A percentile compares a stretch with the other conserved stretches of the same genome.
These are phyloP conservation scores for Drosophila cardini DNA, from an alignment of 1,140 invertebrate species.

Conservation along the genomic window DNA sequence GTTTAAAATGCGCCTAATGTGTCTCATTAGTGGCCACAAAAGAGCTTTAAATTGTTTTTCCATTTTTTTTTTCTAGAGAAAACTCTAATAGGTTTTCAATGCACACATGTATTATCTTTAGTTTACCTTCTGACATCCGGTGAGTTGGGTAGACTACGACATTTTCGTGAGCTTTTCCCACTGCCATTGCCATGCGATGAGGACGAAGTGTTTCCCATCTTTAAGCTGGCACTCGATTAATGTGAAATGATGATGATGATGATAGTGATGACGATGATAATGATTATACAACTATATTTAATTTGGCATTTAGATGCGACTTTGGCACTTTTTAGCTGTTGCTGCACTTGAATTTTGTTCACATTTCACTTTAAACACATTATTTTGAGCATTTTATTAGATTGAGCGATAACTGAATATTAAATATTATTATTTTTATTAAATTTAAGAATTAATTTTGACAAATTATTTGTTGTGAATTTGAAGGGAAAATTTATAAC, in stretches of 20 bases:
- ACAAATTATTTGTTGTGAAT: background rate
- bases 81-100: constrained; percentile 27
- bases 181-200: constrained; percentile 71
- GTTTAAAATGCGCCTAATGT: constrained; percentile 58
- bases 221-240: constrained; percentile 10
- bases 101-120: constrained; percentile 8
- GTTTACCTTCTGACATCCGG: constrained; percentile 88
- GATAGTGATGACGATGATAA: constrained; percentile 19
- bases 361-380: constrained; percentile 33
- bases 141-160: constrained; percentile 88
- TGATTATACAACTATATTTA: constrained; percentile 45
- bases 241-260: constrained; percentile 18
- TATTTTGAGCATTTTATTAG: background rate
- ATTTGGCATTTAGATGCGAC: constrained; percentile 69
- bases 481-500: background rate
- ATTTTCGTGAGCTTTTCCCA: constrained; percentile 85
- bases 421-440: constrained; percentile 2
- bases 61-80: constrained; percentile 33
- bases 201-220: constrained; percentile 86
- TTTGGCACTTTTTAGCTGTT: constrained; percentile 64
- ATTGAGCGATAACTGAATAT: background rate
- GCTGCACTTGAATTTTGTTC: constrained; percentile 5
- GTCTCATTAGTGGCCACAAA: constrained; percentile 66
- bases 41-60: constrained; percentile 33
- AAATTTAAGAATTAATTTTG: too few species aligned